Evolutionary conservation across 2,113 vertebrate species (phyloP).

Genomic region (Todiramphus saurophagus): DNA sequence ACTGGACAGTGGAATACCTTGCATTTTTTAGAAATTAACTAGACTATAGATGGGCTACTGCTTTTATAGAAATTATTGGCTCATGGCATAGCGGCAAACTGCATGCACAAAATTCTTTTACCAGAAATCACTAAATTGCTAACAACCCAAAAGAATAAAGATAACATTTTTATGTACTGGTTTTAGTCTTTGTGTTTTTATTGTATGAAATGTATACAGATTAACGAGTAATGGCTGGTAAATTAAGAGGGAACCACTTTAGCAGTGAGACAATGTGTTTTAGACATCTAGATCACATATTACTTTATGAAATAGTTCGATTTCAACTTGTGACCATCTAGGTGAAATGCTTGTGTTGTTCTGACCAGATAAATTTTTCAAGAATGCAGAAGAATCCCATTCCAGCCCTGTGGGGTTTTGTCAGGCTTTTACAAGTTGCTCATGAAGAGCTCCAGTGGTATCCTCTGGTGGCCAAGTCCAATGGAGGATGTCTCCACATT

Average conservation of each 20-base stretch:
- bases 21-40: conserved; percentile 73
- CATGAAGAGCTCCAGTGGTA: not conserved
- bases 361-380: not conserved
- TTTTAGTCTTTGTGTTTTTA: conserved; percentile 64
- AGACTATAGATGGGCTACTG: conserved; percentile 65
- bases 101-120: conserved; percentile 85
- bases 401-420: not conserved
- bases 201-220: not conserved
- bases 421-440: not conserved
- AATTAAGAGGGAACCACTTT: not conserved
- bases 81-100: conserved; percentile 77
- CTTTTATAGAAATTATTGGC: conserved; percentile 76
- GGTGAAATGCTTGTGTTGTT: not conserved
- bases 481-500: not conserved
- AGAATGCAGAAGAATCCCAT: not conserved
- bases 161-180: conserved; percentile 79
- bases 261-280: not conserved
- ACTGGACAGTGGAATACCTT: conserved; percentile 55
- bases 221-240: not conserved
- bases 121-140: conserved; percentile 73
- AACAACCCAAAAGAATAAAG: conserved; percentile 85
- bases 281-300: not conserved
- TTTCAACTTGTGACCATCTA: not conserved
- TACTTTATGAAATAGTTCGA: not conserved
- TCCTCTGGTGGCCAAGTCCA: not conserved